Evolutionary conservation across 2,888 invertebrate genomes (phyloP), one percentile per base, ranked within the genome.

Genomic region (Halocaridina rubra): DNA sequence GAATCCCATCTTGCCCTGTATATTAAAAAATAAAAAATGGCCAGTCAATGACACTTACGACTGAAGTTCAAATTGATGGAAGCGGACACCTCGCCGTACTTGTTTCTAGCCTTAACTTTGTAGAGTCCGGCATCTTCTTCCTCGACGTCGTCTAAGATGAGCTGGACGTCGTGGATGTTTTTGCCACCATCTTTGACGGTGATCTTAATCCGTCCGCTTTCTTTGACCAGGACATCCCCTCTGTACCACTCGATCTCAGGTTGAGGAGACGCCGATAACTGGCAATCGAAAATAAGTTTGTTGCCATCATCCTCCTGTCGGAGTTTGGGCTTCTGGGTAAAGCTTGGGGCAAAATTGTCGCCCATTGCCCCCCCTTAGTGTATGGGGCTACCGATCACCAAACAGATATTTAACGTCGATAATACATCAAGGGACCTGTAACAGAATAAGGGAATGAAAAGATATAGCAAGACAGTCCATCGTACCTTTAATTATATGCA

Each of bases 1-100:
- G n/a, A n/a, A n/a, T n/a, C n/a, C n/a, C n/a, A n/a, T n/a, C n/a
- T n/a, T n/a, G n/a, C n/a, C n/a, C n/a, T n/a, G n/a, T n/a, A n/a
- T n/a, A n/a, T n/a, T n/a, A n/a, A n/a, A n/a, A n/a, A n/a, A n/a
- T n/a, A n/a, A n/a, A n/a, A n/a, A n/a, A n/a, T n/a, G n/a, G n/a
- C n/a, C n/a, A n/a, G n/a, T n/a, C n/a, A n/a, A n/a, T n/a, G 71
- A 81, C 91, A 96, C 97, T 96, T 93, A 98, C 98, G 98, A 93
- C 97, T 97, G 92, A 98, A 97, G 93, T 98, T 98, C 92, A 98
- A 94, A 91, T 97, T 98, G 92, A 98, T 97, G 90, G 97, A 97
- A 90, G 97, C 97, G 90, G 97, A 96, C 91, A 98, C 97, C 94
- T 98, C 98, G 91, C 98, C 98, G 93, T 96, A 96, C 93, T 96